Evolutionary conservation across 2,797 vertebrate species (phyloP), one percentile per base, ranked within the genome.

Genomic region (Macroramphosus scolopax): DNA sequence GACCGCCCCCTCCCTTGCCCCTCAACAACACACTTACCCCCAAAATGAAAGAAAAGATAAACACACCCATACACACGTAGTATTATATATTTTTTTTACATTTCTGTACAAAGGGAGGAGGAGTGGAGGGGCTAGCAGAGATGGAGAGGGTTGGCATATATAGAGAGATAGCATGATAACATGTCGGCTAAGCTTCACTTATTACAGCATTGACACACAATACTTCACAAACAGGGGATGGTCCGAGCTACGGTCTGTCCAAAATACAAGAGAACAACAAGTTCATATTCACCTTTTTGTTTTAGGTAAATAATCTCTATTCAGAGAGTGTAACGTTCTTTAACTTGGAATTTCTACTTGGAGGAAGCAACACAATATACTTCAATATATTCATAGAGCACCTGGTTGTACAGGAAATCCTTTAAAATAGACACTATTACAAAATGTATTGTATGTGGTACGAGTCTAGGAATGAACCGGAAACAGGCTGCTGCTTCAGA

Each of bases 51-150:
- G 38, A 37, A 75, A 68, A 68, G 53, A 39, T 43, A 72, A 68
- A 79, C 40, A 75, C 65, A 78, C 48, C 75, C 51, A 70, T 56
- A 80, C 70, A 73, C 69, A 84, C 73, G 76, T 86, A 69, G 32
- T 68, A 84, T 78, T 85, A 84, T 80, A 78, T 80, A 58, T 63
- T 72, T 67, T 74, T n/a, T 87, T 86, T 87, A 89, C 81, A 89
- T 84, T 76, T 80, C 84, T 90, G 78, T 89, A 90, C 88, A 90
- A 72, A 61, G 61, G 66, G 43, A 66, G 68, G 63, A 63, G 35
- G 78, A 71, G 64, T 51, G 60, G 65, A 48, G 44, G 68, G 72
- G 68, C 58, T 70, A 68, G 74, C 51, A 44, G 72, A 68, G 68
- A 74, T 60, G 75, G 53, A 28, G 46, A 77, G 37, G 64, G 64